Conservation (phyloP, 2,888 invertebrate species). For the Nomada fabriciana region DNA sequence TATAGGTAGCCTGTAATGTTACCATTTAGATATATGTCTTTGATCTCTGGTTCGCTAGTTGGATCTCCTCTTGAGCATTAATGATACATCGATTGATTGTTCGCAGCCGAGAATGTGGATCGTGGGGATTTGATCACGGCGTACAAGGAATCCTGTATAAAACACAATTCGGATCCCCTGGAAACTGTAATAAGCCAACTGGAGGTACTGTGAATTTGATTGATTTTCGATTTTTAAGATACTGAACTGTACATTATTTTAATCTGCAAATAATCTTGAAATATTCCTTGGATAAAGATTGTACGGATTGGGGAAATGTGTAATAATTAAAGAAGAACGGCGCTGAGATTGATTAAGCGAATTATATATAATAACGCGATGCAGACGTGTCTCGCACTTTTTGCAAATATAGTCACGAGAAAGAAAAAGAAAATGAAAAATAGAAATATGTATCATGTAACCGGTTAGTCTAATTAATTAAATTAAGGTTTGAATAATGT, state of each 20-base stretch:
- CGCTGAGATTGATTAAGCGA: too few species aligned
- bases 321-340: neutral
- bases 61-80: slow-evolving; percentile 1
- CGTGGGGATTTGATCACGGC: slow-evolving; percentile 90
- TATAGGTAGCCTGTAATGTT: slow-evolving; percentile 47
- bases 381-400: too few species aligned
- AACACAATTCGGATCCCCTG: slow-evolving; percentile 90
- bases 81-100: slow-evolving; percentile 67
- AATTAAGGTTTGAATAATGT: too few species aligned
- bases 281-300: neutral
- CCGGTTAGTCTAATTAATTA: too few species aligned
- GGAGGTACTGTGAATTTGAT: slow-evolving; percentile 85
- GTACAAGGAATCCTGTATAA: slow-evolving; percentile 90
- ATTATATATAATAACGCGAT: too few species aligned
- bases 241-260: neutral
- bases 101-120: slow-evolving; percentile 88
- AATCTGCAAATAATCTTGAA: neutral
- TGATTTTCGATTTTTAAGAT: neutral
- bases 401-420: too few species aligned
- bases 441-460: too few species aligned
- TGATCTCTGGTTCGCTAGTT: slow-evolving; percentile 12
- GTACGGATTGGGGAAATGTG: neutral
- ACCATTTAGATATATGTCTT: slow-evolving; percentile 22
- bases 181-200: slow-evolving; percentile 90
- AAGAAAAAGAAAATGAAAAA: too few species aligned